Evolutionary conservation across 1,140 invertebrate species (phyloP), one percentile per base, ranked within the genome.

Genomic region (Drosophila santomea): DNA sequence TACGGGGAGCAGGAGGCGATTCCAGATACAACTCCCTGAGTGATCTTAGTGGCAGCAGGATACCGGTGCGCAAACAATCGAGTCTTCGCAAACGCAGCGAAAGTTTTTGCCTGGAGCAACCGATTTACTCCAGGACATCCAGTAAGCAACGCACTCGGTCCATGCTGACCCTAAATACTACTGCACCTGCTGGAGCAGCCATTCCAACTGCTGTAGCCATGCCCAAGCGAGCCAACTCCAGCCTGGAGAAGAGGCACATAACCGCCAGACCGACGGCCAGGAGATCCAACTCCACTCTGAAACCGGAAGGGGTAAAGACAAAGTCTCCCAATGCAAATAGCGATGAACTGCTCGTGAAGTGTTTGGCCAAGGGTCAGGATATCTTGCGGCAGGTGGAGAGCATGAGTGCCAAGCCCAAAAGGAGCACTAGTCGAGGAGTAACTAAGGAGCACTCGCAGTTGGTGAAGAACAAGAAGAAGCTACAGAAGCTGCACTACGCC

Each of bases 11-110:
- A 54, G 59, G 14, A 36, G 32, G 48, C 0, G 57, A 83, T n/a
- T 64, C 66, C 28, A 68, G 85, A 10, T 93, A 94, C 41, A 94
- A 93, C 80, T 94, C 94, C 55, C 90, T 94, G 50, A 94, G 93
- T 93, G 94, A 94, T 80, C 91, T 94, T 10, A 86, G 48, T 23
- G 84, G 74, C 51, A 83, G 80, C 62, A 66, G 81, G 48, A 94
- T 94, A 91, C 94, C 94, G 15, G 78, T 92, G 38, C 82, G 58
- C 28, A 90, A 81, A 57, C 78, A 75, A 17, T 83, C 72, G 15
- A 89, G 79, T 35, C 60, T 91, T 47, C 78, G 83, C 36, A 90
- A 80, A 45, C 59, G 74, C n/a, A 91, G 74, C 28, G 78, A 73
- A 15, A 77, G 63, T 43, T 88, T 88, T 39, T 76, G 75, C 17